These are phyloP conservation scores for Tinea semifulvella DNA, from an alignment of 2,888 invertebrate species.

Conservation along the genomic window DNA sequence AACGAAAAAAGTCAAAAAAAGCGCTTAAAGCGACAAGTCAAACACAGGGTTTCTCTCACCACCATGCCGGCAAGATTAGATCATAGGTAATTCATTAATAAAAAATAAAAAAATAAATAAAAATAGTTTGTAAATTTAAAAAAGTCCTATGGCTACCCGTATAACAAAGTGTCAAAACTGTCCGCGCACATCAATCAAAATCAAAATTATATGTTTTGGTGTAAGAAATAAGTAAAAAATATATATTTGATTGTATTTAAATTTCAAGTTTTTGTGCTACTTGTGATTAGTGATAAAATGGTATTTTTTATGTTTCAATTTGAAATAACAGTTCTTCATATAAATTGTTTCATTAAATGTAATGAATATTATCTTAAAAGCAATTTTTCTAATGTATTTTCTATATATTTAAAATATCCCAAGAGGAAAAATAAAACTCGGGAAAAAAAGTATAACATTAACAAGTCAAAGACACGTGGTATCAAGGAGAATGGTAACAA, in stretches of 20 bases:
- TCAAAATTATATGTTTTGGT: neutral
- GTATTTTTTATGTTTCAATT: constrained; percentile 41
- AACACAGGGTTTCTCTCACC: too few relatives aligned
- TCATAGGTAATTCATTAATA: too few relatives aligned
- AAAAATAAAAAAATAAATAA: too few relatives aligned
- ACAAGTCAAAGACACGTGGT: constrained; percentile 18
- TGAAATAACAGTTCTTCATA: constrained; percentile 38
- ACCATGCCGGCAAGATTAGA: too few relatives aligned
- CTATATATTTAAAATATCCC: constrained; percentile 33
- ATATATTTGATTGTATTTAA: neutral
- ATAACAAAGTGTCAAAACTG: too few relatives aligned
- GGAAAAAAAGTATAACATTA: constrained; percentile 25
- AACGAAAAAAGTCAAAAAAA: too few relatives aligned
- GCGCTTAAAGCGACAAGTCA: too few relatives aligned
- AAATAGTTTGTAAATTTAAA: too few relatives aligned
- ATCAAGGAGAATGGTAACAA: constrained; percentile 23
- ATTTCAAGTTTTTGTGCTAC: neutral
- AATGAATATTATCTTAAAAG: constrained; percentile 34
- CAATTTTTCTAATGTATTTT: constrained; percentile 43
- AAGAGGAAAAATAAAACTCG: constrained; percentile 24
- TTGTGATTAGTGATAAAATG: neutral
- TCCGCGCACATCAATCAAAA: too few relatives aligned
- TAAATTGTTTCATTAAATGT: constrained; percentile 31
- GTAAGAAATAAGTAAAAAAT: neutral
- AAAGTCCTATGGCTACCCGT: too few relatives aligned